Evolutionary conservation across 2,113 vertebrate genomes (phyloP), one percentile per base, ranked within the genome.

Genomic region (Ursus arctos): DNA sequence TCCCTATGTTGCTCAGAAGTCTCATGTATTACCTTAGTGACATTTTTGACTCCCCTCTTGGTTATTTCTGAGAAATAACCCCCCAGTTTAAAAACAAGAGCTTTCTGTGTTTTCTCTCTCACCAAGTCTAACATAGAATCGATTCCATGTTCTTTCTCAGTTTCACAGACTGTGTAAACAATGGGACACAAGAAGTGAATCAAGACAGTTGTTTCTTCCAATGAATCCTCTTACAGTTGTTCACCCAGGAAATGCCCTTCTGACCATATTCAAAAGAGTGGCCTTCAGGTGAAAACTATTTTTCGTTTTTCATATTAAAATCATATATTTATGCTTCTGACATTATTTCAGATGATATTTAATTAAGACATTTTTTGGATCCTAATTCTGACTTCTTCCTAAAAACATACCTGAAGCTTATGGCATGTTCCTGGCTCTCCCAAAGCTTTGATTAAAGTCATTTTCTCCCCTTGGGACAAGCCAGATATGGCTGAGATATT

Each of bases 341-440:
- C 14, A 51, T 77, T 65, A 84, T 63, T 81, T 96, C n/a, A 93
- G 53, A 72, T 91, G 79, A 28, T 65, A 49, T 72, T 91, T 76
- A 79, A 80, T 82, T 79, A 97, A 94, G 61, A 87, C 65, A 61
- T 72, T 97, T 84, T 92, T 13, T 63, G 85, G 59, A 81, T 82
- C 16, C 33, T 79, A 67, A 28, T 69, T 95, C 61, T 93, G 53
- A 86, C 12, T 63, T n/a, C 63, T 88, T 83, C 63, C 72, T 98
- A 96, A 97, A 97, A 96, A 86, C 94, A 92, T 7, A 90, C 65
- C 67, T 96, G 87, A 81, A 15, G 36, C 49, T 82, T 74, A 74
- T 21, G 74, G 49, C 49, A 40, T 47, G n/a, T 87, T 95, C 43
- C 36, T 83, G 67, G 40, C 49, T 89, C 26, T 93, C 63, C n/a